These are phyloP conservation scores for Orestias chungarensis DNA, from an alignment of 2,797 vertebrate genomes.

Conservation along the genomic window DNA sequence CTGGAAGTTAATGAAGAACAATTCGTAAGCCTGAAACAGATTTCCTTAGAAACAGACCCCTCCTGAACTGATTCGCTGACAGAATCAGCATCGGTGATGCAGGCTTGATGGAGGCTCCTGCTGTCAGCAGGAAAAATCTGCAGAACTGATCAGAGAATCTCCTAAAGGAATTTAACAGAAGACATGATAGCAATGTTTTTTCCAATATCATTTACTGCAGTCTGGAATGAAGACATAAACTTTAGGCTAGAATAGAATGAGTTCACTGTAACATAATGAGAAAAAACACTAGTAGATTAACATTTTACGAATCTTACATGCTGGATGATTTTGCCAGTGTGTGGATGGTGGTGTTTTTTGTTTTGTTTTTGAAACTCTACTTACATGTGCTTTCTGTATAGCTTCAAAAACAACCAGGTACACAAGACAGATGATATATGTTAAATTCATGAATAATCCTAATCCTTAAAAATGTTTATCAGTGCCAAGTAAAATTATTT, in stretches of 20 bases:
- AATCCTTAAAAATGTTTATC: neutral
- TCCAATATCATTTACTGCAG: neutral
- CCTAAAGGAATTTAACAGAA: no score
- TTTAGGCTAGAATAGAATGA: neutral
- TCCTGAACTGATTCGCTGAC: neutral
- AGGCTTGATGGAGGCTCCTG: no score
- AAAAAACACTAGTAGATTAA: neutral
- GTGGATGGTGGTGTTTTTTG: neutral
- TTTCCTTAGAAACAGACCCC: neutral
- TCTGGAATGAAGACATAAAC: no score
- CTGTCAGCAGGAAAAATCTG: no score
- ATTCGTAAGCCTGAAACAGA: neutral
- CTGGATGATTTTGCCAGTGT: neutral
- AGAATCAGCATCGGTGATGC: no score
- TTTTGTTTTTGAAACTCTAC: constrained; percentile 3
- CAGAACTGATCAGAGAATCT: no score
- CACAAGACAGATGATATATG: neutral
- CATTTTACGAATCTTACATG: neutral
- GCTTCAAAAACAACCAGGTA: constrained; percentile 5
- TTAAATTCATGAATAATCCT: no score
- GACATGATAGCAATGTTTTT: no score
- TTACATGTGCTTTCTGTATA: neutral
- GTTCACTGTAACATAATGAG: neutral
- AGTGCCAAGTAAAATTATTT: neutral
- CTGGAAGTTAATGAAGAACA: no score